Evolutionary conservation across 2,797 vertebrate species (phyloP), one percentile per base, ranked within the genome.

Genomic region (Sebastes taczanowskii): DNA sequence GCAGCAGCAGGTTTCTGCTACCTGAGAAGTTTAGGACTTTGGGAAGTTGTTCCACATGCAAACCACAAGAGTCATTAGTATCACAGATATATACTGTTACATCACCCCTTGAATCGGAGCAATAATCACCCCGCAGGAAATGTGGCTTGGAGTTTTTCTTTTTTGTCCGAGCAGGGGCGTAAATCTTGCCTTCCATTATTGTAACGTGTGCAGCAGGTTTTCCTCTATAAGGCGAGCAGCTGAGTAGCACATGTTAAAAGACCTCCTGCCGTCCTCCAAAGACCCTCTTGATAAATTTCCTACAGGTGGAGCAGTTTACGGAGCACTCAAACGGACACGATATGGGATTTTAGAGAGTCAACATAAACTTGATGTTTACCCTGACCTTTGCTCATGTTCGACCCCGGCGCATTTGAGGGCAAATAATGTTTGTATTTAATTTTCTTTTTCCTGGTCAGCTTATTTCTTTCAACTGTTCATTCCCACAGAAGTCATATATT

Each of bases 241-340:
- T 97, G 97, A 97, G 94, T 88, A 92, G 91, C 97, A 97, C 91
- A 96, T 97, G 96, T 96, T 93, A 52, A 88, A 77, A 81, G 92
- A 86, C 91, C 95, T 89, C 95, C 92, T 96, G 90, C 61, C 30
- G 82, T 86, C 92, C 91, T 93, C 91, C 91, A 91, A 92, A 95
- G 87, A 95, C 68, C 87, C 63, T 90, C 92, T 95, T 95, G 95
- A 96, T 95, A 95, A 94, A 96, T 95, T 91, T 94, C 85, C 90
- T 95, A 77, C 91, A 95, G 95, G 94, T 89, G 96, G 88, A 95
- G 92, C 90, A 92, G 91, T 96, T 95, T 94, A 94, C 85, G 82
- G 92, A 90, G 90, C 88, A 78, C 88, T 89, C 91, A 96, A 95
- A 94, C 89, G 87, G 85, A 87, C 94, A 82, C 42, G 71, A 4